These are phyloP conservation scores for Helostoma temminkii DNA, from an alignment of 2,797 vertebrate species.

Conservation along the genomic window DNA sequence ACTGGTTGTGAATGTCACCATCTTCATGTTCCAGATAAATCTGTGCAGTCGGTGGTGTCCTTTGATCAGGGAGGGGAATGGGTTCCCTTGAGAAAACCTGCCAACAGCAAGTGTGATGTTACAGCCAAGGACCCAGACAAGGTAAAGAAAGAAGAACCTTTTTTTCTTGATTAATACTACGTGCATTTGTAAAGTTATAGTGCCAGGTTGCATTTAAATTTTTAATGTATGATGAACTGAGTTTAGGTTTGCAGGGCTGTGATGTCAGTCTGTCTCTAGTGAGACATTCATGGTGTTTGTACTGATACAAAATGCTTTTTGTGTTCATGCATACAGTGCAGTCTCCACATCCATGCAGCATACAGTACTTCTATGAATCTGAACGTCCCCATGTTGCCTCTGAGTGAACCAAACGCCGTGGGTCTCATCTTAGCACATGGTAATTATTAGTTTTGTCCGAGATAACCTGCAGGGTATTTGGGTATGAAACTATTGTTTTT, in stretches of 20 bases:
- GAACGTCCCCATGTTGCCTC: slow-evolving; percentile 91
- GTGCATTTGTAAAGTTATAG: background rate
- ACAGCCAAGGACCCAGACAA: slow-evolving; percentile 88
- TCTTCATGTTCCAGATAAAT: slow-evolving; percentile 83
- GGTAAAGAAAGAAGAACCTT: slow-evolving; percentile 75
- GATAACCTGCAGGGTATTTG: background rate
- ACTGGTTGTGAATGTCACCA: slow-evolving; percentile 2
- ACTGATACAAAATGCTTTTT: slow-evolving; percentile 9
- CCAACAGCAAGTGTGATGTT: slow-evolving; percentile 89
- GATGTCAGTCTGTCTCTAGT: background rate
- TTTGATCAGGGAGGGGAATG: slow-evolving; percentile 96
- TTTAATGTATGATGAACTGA: background rate
- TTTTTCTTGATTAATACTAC: background rate
- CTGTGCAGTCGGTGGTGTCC: slow-evolving; percentile 92
- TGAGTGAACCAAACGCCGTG: slow-evolving; percentile 93
- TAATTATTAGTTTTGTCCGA: slow-evolving; percentile 66
- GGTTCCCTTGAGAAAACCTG: slow-evolving; percentile 89
- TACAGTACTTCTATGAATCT: slow-evolving; percentile 92
- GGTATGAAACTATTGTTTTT: background rate
- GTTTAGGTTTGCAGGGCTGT: background rate
- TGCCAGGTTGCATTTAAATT: background rate
- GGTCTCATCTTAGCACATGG: slow-evolving; percentile 95
- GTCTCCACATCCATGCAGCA: slow-evolving; percentile 93
- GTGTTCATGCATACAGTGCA: slow-evolving; percentile 87
- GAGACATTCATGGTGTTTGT: background rate